These are phyloP conservation scores for Malurus cyaneus DNA, from an alignment of 2,113 vertebrate genomes.

Conservation along the genomic window DNA sequence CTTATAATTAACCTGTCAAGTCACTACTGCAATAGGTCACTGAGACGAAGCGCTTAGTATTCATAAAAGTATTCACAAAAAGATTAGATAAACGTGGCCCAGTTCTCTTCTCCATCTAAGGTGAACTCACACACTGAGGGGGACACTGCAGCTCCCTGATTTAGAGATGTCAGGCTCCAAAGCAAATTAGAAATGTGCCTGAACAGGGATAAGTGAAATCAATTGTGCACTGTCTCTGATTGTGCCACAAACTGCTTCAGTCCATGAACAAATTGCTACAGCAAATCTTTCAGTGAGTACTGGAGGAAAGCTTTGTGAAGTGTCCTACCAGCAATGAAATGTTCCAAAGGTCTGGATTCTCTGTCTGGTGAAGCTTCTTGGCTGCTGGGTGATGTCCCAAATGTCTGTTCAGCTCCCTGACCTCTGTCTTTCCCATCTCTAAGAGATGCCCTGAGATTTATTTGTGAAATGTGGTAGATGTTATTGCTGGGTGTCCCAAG, in stretches of 20 bases:
- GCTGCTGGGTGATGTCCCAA: neutral
- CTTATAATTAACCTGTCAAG: constrained; percentile 22
- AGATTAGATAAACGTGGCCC: neutral
- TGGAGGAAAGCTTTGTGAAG: neutral
- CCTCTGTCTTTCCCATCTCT: neutral
- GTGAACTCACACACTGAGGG: neutral
- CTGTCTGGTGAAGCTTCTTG: neutral
- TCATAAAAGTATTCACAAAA: neutral
- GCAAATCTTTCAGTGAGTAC: neutral
- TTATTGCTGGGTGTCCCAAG: neutral
- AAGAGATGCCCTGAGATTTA: neutral
- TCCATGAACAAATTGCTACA: neutral
- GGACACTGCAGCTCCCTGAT: neutral
- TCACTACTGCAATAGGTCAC: neutral
- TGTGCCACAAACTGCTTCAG: neutral
- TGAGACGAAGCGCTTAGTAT: neutral
- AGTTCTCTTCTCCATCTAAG: neutral
- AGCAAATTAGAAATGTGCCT: neutral
- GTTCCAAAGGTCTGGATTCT: neutral
- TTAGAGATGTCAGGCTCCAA: neutral
- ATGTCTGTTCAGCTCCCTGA: neutral
- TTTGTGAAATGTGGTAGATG: neutral
- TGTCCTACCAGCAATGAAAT: neutral
- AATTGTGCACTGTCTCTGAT: neutral
- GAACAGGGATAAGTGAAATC: neutral